Evolutionary conservation across 2,888 invertebrate species (phyloP), one percentile per base, ranked within the genome.

Genomic region (Nymphalis c-album): DNA sequence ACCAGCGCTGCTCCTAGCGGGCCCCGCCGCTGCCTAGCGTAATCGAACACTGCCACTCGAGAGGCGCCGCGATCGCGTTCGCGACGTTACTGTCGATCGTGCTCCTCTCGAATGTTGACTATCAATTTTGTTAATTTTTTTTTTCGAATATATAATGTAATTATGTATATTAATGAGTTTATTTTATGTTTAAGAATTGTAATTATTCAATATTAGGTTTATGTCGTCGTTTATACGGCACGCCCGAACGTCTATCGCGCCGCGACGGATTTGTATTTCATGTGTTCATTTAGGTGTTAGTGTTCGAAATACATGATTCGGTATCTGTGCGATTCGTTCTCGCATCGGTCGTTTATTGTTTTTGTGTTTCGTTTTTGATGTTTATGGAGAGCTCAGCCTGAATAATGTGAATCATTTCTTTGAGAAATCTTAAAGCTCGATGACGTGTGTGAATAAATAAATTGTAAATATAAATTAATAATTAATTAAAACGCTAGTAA

Each of bases 81-180:
- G 40, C 40, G 13, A 13, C 40, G 13, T 40, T 13, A 13, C 40
- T 13, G 40, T 22, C 50, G 18, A 45, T 22, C 47, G 46, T n/a
- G 26, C 61, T 50, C 64, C 69, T 55, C 66, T 65, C 64, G 63
- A 55, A 67, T 65, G 80, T 80, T 80, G 82, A 80, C 77, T 79
- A 78, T 80, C 81, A 77, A 80, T 79, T 84, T 84, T 85, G 76
- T 80, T 87, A 85, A 10, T 88, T 87, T 74, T 78, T 85, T 84
- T 84, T 88, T 90, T 90, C 87, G 89, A 89, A 90, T 90, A 90
- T 91, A 88, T 90, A 85, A 88, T 92, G 91, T 91, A 91, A 91
- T 91, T 91, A 91, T 92, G 91, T 92, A 91, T 88, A 92, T 87
- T 92, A 87, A 78, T 89, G 89, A 91, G 89, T 91, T 92, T 90